phyloP scores from a whole-genome alignment of 2,888 invertebrate genomes.

The Cataglyphis cursor region DNA sequence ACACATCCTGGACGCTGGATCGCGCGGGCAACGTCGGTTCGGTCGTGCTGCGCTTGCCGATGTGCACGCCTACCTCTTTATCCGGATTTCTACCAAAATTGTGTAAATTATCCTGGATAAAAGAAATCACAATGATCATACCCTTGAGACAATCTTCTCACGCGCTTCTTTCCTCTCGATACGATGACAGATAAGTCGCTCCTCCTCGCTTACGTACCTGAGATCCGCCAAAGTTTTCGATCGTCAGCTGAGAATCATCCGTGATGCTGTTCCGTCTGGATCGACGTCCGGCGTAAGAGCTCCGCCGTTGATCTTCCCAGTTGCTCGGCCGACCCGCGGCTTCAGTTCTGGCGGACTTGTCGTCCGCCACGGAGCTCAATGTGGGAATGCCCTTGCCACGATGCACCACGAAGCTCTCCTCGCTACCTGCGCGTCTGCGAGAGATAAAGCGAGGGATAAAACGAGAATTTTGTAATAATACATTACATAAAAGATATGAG shows the following conservation, averaged over 20 bases:
- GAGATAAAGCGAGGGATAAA: background rate
- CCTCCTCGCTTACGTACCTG: constrained; percentile 87
- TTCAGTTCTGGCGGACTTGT: constrained; percentile 88
- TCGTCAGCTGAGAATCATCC: constrained; percentile 96
- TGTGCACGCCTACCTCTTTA: constrained; percentile 89
- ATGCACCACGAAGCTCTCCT: constrained; percentile 94
- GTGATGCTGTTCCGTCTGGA: constrained; percentile 94
- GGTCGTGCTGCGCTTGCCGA: constrained; percentile 82
- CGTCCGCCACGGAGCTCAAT: constrained; percentile 91
- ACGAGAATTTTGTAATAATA: background rate
- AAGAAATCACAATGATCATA: constrained; percentile 38
- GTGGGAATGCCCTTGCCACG: constrained; percentile 93
- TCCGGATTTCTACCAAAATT: constrained; percentile 94
- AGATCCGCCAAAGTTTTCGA: constrained; percentile 97
- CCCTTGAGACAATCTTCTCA: constrained; percentile 9
- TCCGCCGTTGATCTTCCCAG: constrained; percentile 92
- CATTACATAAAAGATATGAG: background rate
- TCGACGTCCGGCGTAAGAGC: constrained; percentile 93
- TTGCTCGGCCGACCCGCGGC: constrained; percentile 95
- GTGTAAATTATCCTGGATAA: constrained; percentile 91
- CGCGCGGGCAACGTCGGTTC: constrained; percentile 91
- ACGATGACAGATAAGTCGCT: background rate
- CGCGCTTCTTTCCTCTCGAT: background rate
- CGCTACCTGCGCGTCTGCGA: constrained; percentile 85
- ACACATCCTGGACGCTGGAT: constrained; percentile 91